Percentiles rank a stretch among this genome's conserved stretches.
Conservation (phyloP, 2,888 invertebrate genomes). For the Caenorhabditis plicata region DNA sequence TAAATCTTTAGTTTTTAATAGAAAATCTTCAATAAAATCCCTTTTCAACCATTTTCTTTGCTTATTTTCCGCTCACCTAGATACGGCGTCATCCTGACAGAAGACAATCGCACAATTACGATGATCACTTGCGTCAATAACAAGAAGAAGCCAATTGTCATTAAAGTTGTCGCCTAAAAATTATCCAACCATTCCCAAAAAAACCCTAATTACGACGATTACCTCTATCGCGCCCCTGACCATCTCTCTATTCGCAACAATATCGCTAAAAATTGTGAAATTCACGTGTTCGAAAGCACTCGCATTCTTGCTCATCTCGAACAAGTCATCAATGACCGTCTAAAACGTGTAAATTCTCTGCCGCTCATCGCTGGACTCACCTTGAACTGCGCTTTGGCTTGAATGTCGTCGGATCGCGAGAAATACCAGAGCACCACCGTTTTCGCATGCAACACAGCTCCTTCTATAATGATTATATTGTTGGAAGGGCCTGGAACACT, state of each 20-base stretch:
- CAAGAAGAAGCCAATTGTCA: slow-evolving; percentile 62
- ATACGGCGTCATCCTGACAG: slow-evolving; percentile 19
- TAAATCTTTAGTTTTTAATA: no score
- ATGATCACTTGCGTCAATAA: slow-evolving; percentile 55
- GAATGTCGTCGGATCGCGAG: slow-evolving; percentile 51
- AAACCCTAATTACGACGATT: no score
- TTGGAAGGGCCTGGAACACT: neutral
- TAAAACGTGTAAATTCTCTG: neutral
- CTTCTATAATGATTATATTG: slow-evolving; percentile 5
- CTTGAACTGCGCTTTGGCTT: slow-evolving; percentile 26
- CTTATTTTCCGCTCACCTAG: slow-evolving; percentile 7
- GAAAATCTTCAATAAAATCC: no score
- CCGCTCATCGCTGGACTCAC: neutral
- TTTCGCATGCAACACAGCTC: slow-evolving; percentile 19
- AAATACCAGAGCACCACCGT: slow-evolving; percentile 62
- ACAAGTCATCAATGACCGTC: slow-evolving; percentile 32
- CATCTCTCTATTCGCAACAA: slow-evolving; percentile 63
- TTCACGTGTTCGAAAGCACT: slow-evolving; percentile 33
- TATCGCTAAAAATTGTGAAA: slow-evolving; percentile 61
- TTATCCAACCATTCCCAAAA: no score
- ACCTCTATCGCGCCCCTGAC: slow-evolving; percentile 63
- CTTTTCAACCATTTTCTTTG: no score
- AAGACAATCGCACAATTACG: slow-evolving; percentile 37
- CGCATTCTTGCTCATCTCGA: slow-evolving; percentile 43
- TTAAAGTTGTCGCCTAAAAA: slow-evolving; percentile 59